Conservation (phyloP, 2,888 invertebrate species). For the Steromphala cineraria region DNA sequence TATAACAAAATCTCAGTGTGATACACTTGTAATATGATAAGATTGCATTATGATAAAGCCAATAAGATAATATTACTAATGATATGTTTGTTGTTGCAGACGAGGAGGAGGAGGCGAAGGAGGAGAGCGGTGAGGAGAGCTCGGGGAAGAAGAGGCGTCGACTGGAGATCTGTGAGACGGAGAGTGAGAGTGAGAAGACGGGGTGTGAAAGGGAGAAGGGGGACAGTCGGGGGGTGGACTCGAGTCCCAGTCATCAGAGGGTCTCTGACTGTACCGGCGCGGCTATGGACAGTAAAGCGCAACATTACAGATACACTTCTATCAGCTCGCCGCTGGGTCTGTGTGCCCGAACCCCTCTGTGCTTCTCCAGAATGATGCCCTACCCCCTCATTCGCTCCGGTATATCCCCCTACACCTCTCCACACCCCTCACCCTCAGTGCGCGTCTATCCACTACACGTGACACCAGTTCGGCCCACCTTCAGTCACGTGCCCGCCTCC, state of each 20-base stretch:
- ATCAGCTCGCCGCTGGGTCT: constrained; percentile 6
- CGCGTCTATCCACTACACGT: constrained; percentile 15
- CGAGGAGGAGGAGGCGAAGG: neutral
- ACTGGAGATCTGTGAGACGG: neutral
- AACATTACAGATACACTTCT: constrained; percentile 10
- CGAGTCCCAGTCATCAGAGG: neutral
- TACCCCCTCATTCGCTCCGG: constrained; percentile 20
- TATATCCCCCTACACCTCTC: neutral
- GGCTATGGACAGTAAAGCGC: constrained; percentile 7
- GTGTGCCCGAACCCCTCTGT: neutral
- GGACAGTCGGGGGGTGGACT: constrained; percentile 4
- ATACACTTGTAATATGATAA: too few species aligned
- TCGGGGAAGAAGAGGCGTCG: neutral
- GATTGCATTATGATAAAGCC: too few species aligned
- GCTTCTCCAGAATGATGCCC: constrained; percentile 21
- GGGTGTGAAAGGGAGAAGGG: neutral
- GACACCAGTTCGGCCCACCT: neutral
- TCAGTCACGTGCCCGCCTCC: constrained; percentile 20
- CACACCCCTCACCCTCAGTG: neutral
- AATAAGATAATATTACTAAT: too few species aligned
- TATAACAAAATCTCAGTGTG: too few species aligned
- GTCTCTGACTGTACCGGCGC: neutral
- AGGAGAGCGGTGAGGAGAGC: neutral
- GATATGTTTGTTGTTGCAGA: neutral
- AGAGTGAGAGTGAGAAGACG: neutral